phyloP scores from a whole-genome alignment of 2,113 vertebrate species.

The Gopherus flavomarginatus region DNA sequence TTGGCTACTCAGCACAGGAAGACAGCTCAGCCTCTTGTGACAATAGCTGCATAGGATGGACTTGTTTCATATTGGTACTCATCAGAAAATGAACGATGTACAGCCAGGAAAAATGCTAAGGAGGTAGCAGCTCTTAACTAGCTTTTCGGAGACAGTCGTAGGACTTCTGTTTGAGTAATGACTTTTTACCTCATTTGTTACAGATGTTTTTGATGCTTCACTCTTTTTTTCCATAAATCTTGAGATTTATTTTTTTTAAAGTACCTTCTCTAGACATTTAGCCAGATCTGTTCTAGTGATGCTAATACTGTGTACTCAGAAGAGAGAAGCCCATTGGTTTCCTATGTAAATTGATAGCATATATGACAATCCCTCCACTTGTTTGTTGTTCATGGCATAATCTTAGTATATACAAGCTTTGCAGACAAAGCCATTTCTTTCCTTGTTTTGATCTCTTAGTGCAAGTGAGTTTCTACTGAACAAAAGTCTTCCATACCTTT shows the following conservation, averaged over 20 bases:
- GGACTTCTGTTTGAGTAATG: neutral
- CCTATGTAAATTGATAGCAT: neutral
- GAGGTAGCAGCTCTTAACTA: fast-evolving
- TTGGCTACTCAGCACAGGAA: slow-evolving; percentile 2
- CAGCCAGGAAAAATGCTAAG: neutral
- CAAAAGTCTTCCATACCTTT: neutral
- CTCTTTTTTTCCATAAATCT: neutral
- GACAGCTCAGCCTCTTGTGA: slow-evolving; percentile 28
- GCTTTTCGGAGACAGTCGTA: neutral
- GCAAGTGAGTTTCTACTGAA: neutral
- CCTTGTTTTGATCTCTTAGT: neutral
- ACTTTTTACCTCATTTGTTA: neutral
- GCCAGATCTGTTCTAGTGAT: neutral
- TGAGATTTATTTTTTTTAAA: neutral
- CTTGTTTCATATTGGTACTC: neutral
- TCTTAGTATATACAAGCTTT: neutral
- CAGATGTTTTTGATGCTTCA: neutral
- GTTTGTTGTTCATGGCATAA: neutral
- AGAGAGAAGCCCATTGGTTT: neutral
- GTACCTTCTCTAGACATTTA: neutral
- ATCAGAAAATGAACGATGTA: neutral
- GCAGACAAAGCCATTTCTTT: neutral
- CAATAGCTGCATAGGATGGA: neutral
- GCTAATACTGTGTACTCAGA: neutral
- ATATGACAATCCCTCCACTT: neutral